Evolutionary conservation across 2,888 invertebrate species (phyloP), one percentile per base, ranked within the genome.

Genomic region (Rhamphomyia laevipes): DNA sequence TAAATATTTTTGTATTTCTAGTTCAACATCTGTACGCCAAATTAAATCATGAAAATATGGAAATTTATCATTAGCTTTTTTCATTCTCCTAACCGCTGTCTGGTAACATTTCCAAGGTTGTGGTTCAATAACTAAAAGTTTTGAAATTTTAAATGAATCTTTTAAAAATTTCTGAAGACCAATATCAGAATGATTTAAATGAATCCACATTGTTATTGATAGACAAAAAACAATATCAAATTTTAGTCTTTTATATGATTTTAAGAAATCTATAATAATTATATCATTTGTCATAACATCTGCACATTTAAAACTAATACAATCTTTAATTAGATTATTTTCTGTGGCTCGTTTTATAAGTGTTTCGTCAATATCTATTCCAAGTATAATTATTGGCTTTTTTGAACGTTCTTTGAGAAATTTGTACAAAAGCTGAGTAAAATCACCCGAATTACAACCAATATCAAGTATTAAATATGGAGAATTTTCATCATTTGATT

Each of bases 141-240:
- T 71, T 6, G 80, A 70, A 7, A 64, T 60, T 9, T 62, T 56
- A 51, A 78, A 76, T 7, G 84, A 64, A 46, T 74, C 75, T 17
- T 68, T 62, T 3, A 91, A 67, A 65, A 88, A 86, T 4, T 66
- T 57, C 48, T 72, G 59, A 35, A 91, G 67, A 0, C 86, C 87
- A 6, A 70, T 66, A 71, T 91, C 91, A 7, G 88, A 86, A 67
- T 84, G 74, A 66, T 91, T 90, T 21, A 91, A 65, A 68, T 91
- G 91, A 60, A 91, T 86, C 91, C 91, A 91, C 88, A 91, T 88
- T 16, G 88, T 86, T 30, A 88, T 77, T 10, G 90, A 89, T 64
- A 90, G 88, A 63, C 86, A 85, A 65, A 86, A 86, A 45, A 78
- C 74, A 4, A 79, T 72, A 69, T 84, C 80, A 71, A 86, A 88